Percentiles rank a stretch among this genome's conserved stretches.
Conservation (phyloP, 2,113 vertebrate species). For the Cyanistes caeruleus region DNA sequence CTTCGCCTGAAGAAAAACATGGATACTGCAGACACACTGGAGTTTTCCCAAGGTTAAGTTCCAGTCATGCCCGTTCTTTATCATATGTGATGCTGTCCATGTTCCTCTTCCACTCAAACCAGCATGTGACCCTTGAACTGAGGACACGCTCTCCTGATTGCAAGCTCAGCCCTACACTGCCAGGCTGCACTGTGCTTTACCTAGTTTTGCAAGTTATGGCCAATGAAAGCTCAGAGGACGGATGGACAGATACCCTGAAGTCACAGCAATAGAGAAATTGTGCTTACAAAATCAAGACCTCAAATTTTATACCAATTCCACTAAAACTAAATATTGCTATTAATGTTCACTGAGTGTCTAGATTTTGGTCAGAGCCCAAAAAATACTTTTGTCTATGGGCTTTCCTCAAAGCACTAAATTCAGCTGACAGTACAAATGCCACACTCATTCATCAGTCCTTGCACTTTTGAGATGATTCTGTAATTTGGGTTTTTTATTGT, state of each 20-base stretch:
- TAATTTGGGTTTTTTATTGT: not conserved
- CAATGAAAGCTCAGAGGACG: not conserved
- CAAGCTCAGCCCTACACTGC: not conserved
- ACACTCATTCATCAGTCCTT: not conserved
- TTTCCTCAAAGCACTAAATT: not conserved
- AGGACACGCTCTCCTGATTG: not conserved
- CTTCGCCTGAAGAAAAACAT: fast-evolving
- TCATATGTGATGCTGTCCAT: not conserved
- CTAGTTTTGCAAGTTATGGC: not conserved
- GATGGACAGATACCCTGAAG: not conserved
- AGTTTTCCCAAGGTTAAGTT: not conserved
- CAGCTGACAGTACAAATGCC: not conserved
- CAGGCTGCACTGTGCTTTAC: not conserved
- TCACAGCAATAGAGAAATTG: not conserved
- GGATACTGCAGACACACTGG: not conserved
- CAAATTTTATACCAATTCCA: not conserved
- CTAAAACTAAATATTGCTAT: not conserved
- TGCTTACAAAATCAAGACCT: not conserved
- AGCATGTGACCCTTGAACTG: fast-evolving
- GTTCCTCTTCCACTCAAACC: not conserved
- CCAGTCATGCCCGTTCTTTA: not conserved
- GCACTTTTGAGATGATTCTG: not conserved
- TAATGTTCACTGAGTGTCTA: not conserved
- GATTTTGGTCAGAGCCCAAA: not conserved
- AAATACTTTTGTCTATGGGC: not conserved